Conservation (phyloP, 2,113 vertebrate genomes). For the Psettodes erumei region DNA sequence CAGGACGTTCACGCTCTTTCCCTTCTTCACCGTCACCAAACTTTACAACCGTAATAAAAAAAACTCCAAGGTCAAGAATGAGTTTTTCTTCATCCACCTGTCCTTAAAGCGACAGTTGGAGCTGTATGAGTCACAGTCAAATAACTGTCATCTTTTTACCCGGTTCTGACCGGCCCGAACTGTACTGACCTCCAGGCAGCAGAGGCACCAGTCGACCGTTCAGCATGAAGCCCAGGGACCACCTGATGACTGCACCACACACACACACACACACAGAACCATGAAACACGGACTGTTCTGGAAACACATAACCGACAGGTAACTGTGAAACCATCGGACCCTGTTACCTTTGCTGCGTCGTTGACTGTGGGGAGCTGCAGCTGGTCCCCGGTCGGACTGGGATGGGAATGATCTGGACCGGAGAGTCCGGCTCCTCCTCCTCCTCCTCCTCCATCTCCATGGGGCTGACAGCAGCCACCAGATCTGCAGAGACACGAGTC, state of each 20-base stretch:
- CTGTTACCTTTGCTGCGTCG: constrained; percentile 20
- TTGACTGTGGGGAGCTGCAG: background rate
- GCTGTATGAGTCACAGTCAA: too few relatives aligned
- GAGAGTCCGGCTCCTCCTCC: background rate
- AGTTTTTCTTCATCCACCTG: too few relatives aligned
- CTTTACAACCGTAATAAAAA: too few relatives aligned
- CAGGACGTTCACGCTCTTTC: too few relatives aligned
- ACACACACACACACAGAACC: background rate
- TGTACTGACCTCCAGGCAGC: constrained; percentile 60
- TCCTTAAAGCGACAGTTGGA: too few relatives aligned
- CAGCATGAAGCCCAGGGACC: constrained; percentile 51
- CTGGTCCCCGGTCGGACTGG: constrained; percentile 18
- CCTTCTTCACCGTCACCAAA: too few relatives aligned
- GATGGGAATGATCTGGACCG: constrained; percentile 25
- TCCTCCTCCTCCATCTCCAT: constrained; percentile 9
- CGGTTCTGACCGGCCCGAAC: background rate
- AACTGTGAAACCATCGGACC: background rate
- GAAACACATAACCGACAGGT: too few relatives aligned
- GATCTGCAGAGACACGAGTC: constrained; percentile 11
- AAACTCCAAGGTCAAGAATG: too few relatives aligned
- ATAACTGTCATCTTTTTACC: too few relatives aligned
- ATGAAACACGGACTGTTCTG: too few relatives aligned
- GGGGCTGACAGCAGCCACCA: background rate
- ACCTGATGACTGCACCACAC: constrained; percentile 32
- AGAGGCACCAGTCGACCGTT: constrained; percentile 44